Base-by-base conservation (phyloP, 1,140 invertebrate species). In the Pissodes strobi region DNA sequence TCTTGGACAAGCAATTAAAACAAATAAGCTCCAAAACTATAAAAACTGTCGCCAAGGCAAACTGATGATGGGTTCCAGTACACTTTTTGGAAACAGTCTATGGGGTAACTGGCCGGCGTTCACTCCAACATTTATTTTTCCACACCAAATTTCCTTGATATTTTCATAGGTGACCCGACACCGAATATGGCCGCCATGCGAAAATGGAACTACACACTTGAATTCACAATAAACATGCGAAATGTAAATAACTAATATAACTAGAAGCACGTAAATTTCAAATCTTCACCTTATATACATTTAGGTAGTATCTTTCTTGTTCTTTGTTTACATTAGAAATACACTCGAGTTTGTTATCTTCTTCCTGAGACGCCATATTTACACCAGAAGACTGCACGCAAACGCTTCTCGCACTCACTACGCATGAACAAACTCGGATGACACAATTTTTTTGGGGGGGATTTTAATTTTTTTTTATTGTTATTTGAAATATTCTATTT, bases 361-460 rank as follows among this genome's bases (percentile, higher is more conserved):
- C 76, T 62, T 73, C 72, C 57, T 71, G 64, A 58, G 72, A 72
- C 71, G 75, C 76, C 76, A 78, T 78, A 74, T 76, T 78, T 74
- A 74, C 73, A 75, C 70, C 69, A 75, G 66, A 72, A 72, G 71
- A 58, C 60, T 68, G 61, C 72, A 73, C 70, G 72, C 70, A 72
- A 64, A 70, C 66, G 68, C 67, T 67, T 17, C 22, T 13, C 10
- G 17, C n/a, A n/a, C 21, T n/a, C 1, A 37, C 10, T 68, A 38
- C 66, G 66, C 53, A 57, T 23, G 53, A 39, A 34, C 10, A 15
- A 15, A 5, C 12, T 10, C 1, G 19, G 10, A 19, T 51, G 48
- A 51, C 48, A 51, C n/a, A n/a, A n/a, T n/a, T n/a, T n/a, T n/a
- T n/a, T n/a, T n/a, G n/a, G n/a, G n/a, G n/a, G n/a, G n/a, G n/a